These are phyloP conservation scores for Chrysomela aeneicollis DNA, from an alignment of 2,888 invertebrate species.

Conservation along the genomic window DNA sequence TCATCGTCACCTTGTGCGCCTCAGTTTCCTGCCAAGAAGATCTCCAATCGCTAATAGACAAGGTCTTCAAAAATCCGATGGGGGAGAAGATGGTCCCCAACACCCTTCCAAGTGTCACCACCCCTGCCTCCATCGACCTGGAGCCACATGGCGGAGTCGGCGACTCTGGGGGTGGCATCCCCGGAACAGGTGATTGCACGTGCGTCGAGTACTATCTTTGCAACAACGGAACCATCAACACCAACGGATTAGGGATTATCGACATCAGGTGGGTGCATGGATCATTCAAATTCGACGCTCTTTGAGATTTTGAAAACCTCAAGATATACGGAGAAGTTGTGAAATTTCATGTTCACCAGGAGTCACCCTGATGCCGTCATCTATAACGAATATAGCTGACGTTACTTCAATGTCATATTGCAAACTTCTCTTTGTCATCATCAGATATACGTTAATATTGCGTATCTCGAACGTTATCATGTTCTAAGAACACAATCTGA, in stretches of 20 bases:
- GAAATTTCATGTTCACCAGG: no score
- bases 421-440: no score
- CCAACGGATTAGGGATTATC: constrained; percentile 76
- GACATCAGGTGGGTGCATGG: constrained; percentile 76
- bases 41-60: constrained; percentile 28
- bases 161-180: constrained; percentile 29
- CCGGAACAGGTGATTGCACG: constrained; percentile 63
- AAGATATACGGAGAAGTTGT: no score
- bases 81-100: not conserved
- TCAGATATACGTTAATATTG: no score
- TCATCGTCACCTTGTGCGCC: not conserved
- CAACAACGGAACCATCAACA: constrained; percentile 70
- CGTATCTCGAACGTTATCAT: no score
- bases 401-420: no score
- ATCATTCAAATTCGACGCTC: no score
- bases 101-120: not conserved
- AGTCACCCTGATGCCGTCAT: no score
- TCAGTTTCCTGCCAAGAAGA: constrained; percentile 11
- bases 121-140: constrained; percentile 32
- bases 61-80: constrained; percentile 19
- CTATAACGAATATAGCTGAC: no score
- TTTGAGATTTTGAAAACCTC: not conserved
- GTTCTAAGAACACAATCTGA: no score
- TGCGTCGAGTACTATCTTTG: constrained; percentile 86
- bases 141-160: constrained; percentile 38